Percentiles rank a stretch among this genome's conserved stretches.
Evolutionary conservation across 2,797 vertebrate genomes (phyloP).

Genomic region (Clarias fuscus): DNA sequence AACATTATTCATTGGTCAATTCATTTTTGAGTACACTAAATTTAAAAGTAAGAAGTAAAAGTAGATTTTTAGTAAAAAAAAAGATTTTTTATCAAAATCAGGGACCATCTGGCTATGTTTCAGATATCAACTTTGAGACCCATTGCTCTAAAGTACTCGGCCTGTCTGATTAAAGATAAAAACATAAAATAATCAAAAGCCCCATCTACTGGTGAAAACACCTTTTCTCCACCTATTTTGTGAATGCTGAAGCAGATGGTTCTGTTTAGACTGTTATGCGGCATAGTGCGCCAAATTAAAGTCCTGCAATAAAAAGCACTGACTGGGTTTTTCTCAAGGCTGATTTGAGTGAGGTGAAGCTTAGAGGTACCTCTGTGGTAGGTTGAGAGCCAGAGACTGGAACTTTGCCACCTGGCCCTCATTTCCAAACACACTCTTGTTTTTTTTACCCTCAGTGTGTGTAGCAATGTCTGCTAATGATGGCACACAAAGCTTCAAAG

Average conservation of each 20-base stretch:
- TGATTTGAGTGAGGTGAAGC: slow-evolving; percentile 57
- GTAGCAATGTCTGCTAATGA: slow-evolving; percentile 34
- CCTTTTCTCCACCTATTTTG: slow-evolving; percentile 27
- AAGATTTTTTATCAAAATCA: not conserved
- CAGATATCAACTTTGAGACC: not conserved
- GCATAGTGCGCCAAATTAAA: slow-evolving; percentile 62
- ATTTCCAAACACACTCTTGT: slow-evolving; percentile 38
- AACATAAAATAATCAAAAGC: slow-evolving; percentile 26
- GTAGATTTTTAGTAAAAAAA: no score
- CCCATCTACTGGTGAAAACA: slow-evolving; percentile 56
- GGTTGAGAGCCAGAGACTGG: slow-evolving; percentile 38
- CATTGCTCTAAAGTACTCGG: not conserved
- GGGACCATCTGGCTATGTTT: not conserved
- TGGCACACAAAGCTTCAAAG: slow-evolving; percentile 20
- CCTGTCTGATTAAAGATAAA: slow-evolving; percentile 1
- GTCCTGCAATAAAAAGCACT: slow-evolving; percentile 61
- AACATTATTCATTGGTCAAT: not conserved
- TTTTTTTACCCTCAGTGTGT: slow-evolving; percentile 26
- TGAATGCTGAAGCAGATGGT: slow-evolving; percentile 66
- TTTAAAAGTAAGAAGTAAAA: not conserved
- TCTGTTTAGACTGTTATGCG: slow-evolving; percentile 63
- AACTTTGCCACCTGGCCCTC: slow-evolving; percentile 46
- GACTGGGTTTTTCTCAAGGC: slow-evolving; percentile 56
- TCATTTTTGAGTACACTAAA: not conserved
- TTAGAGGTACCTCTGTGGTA: slow-evolving; percentile 52